Base-by-base conservation (phyloP, 53 echinoderm and acorn worm genomes). In the Arbacia lixula region DNA sequence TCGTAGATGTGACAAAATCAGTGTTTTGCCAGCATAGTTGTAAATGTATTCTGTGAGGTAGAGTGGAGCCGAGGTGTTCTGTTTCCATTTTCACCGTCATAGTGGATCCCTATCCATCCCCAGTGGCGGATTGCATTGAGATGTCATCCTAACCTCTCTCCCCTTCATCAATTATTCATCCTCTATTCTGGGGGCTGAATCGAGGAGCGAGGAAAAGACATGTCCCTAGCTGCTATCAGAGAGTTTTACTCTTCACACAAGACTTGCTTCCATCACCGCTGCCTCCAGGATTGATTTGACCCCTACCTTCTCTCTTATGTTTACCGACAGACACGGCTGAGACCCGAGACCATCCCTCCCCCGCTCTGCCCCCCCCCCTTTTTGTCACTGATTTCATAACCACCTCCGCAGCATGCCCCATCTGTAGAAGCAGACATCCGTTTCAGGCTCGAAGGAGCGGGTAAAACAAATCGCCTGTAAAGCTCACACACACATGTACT, bases 391-490 rank as follows among this genome's bases (percentile, higher is more conserved):
- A n/a, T n/a, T n/a, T n/a, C n/a, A n/a, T n/a, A n/a, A n/a, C n/a
- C n/a, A n/a, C n/a, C n/a, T n/a, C n/a, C n/a, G n/a, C n/a, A n/a
- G n/a, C n/a, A n/a, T n/a, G n/a, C n/a, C n/a, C n/a, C n/a, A n/a
- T n/a, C n/a, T n/a, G n/a, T n/a, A n/a, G n/a, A n/a, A n/a, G n/a
- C 69, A 69, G 52, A 74, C 57, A 77, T 17, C 36, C 77, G 46
- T 81, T 81, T 81, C 82, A 81, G 38, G 82, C 82, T 63, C 50
- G 33, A 43, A 46, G 49, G 64, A 81, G 82, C 82, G 22, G 46
- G 64, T 62, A 81, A 81, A 81, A 57, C 43, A 58, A 77, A 77
- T 57, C 58, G 27, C 52, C 31, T 50, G 26, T 28, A 22, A 41
- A 22, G 43, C 69, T 28, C 69, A 69, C 69, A 69, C 31, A 33